Conservation (phyloP, 1,140 invertebrate species). For the Drosophila orosa region DNA sequence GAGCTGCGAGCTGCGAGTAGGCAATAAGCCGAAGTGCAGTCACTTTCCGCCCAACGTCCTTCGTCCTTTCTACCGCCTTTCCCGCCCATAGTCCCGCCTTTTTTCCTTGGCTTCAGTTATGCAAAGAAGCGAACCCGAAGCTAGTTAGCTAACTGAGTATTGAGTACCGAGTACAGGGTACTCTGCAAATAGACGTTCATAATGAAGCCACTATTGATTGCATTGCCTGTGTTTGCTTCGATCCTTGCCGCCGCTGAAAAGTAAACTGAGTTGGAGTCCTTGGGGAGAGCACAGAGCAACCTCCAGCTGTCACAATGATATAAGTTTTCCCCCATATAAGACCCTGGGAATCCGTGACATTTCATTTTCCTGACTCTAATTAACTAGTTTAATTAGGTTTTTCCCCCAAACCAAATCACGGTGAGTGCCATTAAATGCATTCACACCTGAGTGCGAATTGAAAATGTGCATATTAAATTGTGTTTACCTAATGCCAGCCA, state of each 20-base stretch:
- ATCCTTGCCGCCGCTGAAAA: conserved; percentile 24
- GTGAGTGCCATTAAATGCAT: conserved; percentile 21
- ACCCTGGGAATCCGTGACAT: not conserved
- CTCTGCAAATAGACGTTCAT: conserved; percentile 32
- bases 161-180: conserved; percentile 4
- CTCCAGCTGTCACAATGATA: conserved; percentile 13
- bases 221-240: conserved; percentile 9
- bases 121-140: conserved; percentile 36
- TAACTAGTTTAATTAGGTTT: conserved; percentile 30
- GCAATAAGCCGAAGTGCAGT: conserved; percentile 75
- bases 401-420: conserved; percentile 9
- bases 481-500: conserved; percentile 6
- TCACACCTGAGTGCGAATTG: conserved; percentile 9
- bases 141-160: conserved; percentile 37
- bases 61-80: not conserved
- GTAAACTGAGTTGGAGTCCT: conserved; percentile 8
- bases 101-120: conserved; percentile 4
- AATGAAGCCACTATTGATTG: conserved; percentile 63
- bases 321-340: conserved; percentile 3
- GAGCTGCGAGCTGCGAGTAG: conserved; percentile 49
- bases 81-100: not conserved
- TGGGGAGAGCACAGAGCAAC: not conserved
- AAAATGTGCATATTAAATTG: conserved; percentile 24
- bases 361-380: conserved; percentile 12
- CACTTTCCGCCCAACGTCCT: not conserved